A percentile compares a stretch with the other conserved stretches of the same genome.
These are phyloP conservation scores for Drosophila greeni DNA, from an alignment of 2,888 invertebrate genomes.

Conservation along the genomic window DNA sequence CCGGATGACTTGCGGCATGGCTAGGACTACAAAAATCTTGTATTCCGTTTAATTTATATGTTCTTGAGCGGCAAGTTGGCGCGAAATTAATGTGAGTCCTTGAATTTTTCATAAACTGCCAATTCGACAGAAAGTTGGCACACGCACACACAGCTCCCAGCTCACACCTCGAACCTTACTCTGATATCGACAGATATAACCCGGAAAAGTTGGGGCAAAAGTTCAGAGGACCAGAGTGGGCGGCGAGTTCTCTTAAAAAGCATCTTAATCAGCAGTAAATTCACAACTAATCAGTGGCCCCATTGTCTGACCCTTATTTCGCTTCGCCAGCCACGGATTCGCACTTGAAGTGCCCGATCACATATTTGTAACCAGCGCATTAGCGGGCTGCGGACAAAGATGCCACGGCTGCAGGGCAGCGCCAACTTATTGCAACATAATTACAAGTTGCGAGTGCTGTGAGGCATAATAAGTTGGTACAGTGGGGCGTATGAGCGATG, in stretches of 20 bases:
- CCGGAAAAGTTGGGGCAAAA: slow-evolving; percentile 55
- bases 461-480: slow-evolving; percentile 47
- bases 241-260: slow-evolving; percentile 60
- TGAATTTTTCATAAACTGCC: slow-evolving; percentile 71
- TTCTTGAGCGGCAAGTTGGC: slow-evolving; percentile 24
- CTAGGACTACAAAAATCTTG: slow-evolving; percentile 11
- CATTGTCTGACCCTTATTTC: slow-evolving; percentile 56
- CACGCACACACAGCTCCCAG: slow-evolving; percentile 1
- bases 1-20: slow-evolving; percentile 15
- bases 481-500: slow-evolving; percentile 43
- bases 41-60: slow-evolving; percentile 26
- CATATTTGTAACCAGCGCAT: slow-evolving; percentile 54
- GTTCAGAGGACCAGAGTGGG: slow-evolving; percentile 46
- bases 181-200: slow-evolving; percentile 18
- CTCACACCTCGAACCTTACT: not conserved
- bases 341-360: slow-evolving; percentile 50
- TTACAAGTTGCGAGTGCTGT: slow-evolving; percentile 55
- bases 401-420: slow-evolving; percentile 21
- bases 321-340: not conserved
- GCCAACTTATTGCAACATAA: slow-evolving; percentile 69
- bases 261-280: slow-evolving; percentile 75
- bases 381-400: slow-evolving; percentile 19
- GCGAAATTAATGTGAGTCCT: slow-evolving; percentile 66
- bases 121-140: slow-evolving; percentile 59
- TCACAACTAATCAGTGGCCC: slow-evolving; percentile 72